Percentiles rank a stretch among this genome's conserved stretches.
Conservation (phyloP, 2,797 vertebrate species). For the Lithobates sylvaticus region DNA sequence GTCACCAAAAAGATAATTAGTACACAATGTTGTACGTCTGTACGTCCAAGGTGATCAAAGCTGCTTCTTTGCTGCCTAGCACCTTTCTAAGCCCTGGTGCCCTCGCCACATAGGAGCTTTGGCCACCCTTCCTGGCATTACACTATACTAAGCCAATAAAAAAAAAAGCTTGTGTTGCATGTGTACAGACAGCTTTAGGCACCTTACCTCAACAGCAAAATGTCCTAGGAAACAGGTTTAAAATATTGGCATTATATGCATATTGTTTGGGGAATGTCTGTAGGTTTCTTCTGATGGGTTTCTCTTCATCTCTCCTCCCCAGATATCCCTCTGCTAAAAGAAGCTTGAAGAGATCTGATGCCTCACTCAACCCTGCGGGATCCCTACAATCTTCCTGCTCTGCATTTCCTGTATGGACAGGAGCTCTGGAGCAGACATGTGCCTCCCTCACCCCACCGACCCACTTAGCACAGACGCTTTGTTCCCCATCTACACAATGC, state of each 20-base stretch:
- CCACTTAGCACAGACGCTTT: constrained; percentile 61
- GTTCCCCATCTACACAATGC: constrained; percentile 26
- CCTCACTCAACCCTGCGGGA: constrained; percentile 64
- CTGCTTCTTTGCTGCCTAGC: too few species aligned
- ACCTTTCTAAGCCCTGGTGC: too few species aligned
- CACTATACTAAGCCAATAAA: too few species aligned
- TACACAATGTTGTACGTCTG: too few species aligned
- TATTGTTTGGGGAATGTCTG: not conserved
- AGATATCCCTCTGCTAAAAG: constrained; percentile 97
- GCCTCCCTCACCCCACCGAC: constrained; percentile 66
- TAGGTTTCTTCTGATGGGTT: not conserved
- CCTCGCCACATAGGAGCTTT: too few species aligned
- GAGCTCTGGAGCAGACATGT: constrained; percentile 55
- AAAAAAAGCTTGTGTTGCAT: too few species aligned
- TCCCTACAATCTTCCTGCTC: constrained; percentile 61
- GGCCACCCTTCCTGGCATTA: too few species aligned
- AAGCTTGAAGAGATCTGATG: constrained; percentile 82
- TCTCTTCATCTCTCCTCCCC: constrained; percentile 45
- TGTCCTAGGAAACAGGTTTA: too few species aligned
- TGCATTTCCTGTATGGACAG: constrained; percentile 61
- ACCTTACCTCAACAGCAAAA: too few species aligned
- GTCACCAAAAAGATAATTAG: too few species aligned
- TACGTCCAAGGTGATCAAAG: too few species aligned
- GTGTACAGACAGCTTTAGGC: too few species aligned
- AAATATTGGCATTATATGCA: not conserved